phyloP scores from a whole-genome alignment of 2,888 invertebrate species.

The Azorinus chamasolen region DNA sequence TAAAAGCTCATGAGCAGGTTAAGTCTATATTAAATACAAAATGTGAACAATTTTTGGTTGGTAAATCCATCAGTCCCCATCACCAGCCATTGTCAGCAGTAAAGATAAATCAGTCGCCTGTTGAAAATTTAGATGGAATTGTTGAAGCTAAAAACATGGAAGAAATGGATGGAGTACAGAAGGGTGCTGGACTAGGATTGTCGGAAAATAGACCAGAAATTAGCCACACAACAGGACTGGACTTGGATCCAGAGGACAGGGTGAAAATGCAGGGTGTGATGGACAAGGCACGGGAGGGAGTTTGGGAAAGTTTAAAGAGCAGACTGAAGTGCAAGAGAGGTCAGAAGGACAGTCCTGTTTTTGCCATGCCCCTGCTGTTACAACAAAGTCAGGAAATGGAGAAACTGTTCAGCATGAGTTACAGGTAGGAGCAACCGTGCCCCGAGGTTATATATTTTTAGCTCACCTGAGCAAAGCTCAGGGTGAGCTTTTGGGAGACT shows the following conservation, averaged over 20 bases:
- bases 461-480: no score
- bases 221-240: no score
- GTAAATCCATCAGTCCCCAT: no score
- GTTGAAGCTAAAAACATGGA: neutral
- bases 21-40: conserved; percentile 46
- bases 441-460: no score
- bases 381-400: conserved; percentile 69
- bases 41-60: no score
- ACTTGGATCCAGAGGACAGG: neutral
- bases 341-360: conserved; percentile 83
- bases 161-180: conserved; percentile 30
- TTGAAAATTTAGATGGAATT: neutral
- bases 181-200: conserved; percentile 44
- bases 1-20: conserved; percentile 78
- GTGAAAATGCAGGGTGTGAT: conserved; percentile 48
- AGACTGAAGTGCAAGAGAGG: conserved; percentile 81
- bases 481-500: no score
- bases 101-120: neutral
- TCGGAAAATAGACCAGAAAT: neutral
- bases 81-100: neutral
- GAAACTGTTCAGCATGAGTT: conserved; percentile 74
- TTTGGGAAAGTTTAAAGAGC: conserved; percentile 79
- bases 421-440: conserved; percentile 64
- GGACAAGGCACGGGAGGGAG: conserved; percentile 71
- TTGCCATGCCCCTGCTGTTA: conserved; percentile 81